A percentile compares a stretch with the other conserved stretches of the same genome.
phyloP scores from a whole-genome alignment of 1,140 invertebrate genomes.

The Acromyrmex charruanus region DNA sequence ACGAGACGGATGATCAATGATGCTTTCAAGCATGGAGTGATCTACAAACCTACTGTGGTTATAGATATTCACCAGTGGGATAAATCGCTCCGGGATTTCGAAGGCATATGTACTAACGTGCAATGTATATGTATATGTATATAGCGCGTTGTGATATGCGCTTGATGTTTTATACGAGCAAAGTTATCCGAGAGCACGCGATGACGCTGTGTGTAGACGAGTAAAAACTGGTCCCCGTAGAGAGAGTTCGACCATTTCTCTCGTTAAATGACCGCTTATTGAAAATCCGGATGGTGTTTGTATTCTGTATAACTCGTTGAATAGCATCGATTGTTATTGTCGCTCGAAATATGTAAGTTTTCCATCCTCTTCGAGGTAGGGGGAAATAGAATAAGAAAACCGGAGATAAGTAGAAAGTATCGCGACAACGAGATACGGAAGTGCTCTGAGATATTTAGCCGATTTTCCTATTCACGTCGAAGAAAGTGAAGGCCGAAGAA shows the following conservation, averaged over 20 bases:
- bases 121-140: constrained; percentile 11
- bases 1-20: constrained; percentile 74
- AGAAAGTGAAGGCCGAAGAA: constrained; percentile 46
- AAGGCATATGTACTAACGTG: constrained; percentile 40
- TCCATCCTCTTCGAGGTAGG: constrained; percentile 26
- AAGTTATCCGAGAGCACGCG: constrained; percentile 62
- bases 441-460: constrained; percentile 60
- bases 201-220: constrained; percentile 45
- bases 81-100: constrained; percentile 56
- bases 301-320: constrained; percentile 16
- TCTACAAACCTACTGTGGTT: constrained; percentile 69
- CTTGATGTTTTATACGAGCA: constrained; percentile 60
- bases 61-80: constrained; percentile 76
- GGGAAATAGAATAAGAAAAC: neutral
- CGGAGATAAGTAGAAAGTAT: constrained; percentile 56
- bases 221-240: constrained; percentile 27
- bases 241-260: constrained; percentile 5
- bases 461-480: constrained; percentile 60
- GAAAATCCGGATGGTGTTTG: neutral
- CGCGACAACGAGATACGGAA: constrained; percentile 54
- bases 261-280: constrained; percentile 41
- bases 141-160: constrained; percentile 9
- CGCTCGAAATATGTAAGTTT: constrained; percentile 65
- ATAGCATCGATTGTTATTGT: constrained; percentile 40
- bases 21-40: constrained; percentile 72